These are phyloP conservation scores for Capreolus pygargus DNA, from an alignment of 2,113 vertebrate species.

Conservation along the genomic window DNA sequence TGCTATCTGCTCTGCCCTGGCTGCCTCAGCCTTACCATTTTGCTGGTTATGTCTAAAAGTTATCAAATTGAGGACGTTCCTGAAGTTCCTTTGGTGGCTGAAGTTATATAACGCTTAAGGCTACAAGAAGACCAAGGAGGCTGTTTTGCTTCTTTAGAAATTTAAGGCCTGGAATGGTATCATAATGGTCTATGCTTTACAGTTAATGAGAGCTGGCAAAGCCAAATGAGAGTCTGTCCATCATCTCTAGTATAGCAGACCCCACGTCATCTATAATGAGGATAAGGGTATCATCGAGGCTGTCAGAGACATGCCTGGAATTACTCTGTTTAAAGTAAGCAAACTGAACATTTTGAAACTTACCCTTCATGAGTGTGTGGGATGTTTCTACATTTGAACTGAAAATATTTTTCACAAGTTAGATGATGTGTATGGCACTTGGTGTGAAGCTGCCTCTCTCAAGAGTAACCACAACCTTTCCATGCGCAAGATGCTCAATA, in stretches of 20 bases:
- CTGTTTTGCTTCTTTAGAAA: conserved; percentile 95
- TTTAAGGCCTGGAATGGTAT: conserved; percentile 99
- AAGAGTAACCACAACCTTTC: conserved; percentile 94
- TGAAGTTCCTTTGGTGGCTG: conserved; percentile 95
- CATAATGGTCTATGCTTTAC: conserved; percentile 97
- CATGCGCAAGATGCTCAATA: conserved; percentile 98
- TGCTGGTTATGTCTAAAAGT: conserved; percentile 95
- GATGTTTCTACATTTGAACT: conserved; percentile 98
- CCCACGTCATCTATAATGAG: conserved; percentile 95
- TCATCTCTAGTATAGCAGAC: conserved; percentile 94
- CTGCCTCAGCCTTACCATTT: conserved; percentile 92
- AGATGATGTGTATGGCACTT: conserved; percentile 94
- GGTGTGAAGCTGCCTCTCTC: conserved; percentile 91
- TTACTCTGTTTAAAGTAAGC: conserved; percentile 94
- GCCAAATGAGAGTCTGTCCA: conserved; percentile 97
- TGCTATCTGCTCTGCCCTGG: conserved; percentile 94
- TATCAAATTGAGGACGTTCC: conserved; percentile 97
- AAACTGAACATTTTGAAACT: conserved; percentile 94
- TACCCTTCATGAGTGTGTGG: conserved; percentile 94
- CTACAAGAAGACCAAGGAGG: conserved; percentile 74
- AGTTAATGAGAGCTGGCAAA: conserved; percentile 96
- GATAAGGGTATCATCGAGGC: conserved; percentile 94
- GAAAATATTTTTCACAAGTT: conserved; percentile 96
- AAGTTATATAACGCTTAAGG: conserved; percentile 93
- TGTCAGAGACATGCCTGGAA: conserved; percentile 97